Conservation (phyloP, 2,888 invertebrate species). For the Trisateles emortualis region DNA sequence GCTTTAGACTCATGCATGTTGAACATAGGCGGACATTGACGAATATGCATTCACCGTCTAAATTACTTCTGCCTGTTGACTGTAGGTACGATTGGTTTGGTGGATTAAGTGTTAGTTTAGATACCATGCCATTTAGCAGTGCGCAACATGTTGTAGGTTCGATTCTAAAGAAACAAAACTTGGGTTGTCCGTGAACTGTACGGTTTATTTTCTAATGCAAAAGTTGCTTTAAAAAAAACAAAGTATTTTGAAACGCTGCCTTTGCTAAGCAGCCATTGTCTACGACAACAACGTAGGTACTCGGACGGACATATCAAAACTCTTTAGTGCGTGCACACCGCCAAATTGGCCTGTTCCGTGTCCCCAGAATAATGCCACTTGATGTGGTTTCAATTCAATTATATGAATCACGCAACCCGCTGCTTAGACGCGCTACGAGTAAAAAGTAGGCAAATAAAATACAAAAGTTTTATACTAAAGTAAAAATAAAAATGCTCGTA, state of each 20-base stretch:
- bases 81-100: no score
- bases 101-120: no score
- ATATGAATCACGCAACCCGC: conserved; percentile 66
- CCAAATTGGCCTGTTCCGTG: conserved; percentile 67
- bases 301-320: neutral
- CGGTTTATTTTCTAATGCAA: no score
- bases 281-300: neutral
- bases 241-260: neutral
- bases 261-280: neutral
- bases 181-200: no score
- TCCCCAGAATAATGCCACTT: conserved; percentile 66
- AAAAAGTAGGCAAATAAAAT: conserved; percentile 33
- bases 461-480: conserved; percentile 21
- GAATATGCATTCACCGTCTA: no score
- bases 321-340: conserved; percentile 45
- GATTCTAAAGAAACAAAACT: no score
- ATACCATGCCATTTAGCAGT: no score
- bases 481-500: conserved; percentile 24
- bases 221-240: neutral
- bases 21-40: no score
- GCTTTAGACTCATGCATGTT: no score
- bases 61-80: no score
- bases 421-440: conserved; percentile 40
- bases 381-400: conserved; percentile 74
- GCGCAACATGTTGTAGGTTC: no score